phyloP scores from a whole-genome alignment of 1,140 invertebrate species.

The Berghia stephanieae region DNA sequence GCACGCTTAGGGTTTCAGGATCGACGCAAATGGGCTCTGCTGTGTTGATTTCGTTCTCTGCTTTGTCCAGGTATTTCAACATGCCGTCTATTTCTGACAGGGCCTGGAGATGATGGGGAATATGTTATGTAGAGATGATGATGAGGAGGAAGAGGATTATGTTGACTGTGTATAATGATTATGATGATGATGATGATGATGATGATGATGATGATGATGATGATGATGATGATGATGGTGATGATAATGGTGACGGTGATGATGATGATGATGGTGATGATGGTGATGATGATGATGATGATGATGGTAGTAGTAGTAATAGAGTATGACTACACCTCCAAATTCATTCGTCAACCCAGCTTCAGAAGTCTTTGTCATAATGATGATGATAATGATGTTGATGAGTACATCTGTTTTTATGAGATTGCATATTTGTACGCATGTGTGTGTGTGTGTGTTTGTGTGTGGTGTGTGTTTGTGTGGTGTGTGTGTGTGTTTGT shows the following conservation, averaged over 20 bases:
- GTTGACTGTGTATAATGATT: too few species aligned
- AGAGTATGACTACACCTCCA: too few species aligned
- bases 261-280: neutral
- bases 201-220: constrained; percentile 16
- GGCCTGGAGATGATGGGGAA: constrained; percentile 45
- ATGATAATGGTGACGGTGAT: neutral
- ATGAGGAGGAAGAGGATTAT: neutral
- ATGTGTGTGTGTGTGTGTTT: too few species aligned
- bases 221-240: constrained; percentile 15
- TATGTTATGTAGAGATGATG: neutral
- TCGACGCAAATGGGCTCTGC: constrained; percentile 91
- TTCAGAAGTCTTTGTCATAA: neutral
- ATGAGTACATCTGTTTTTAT: too few species aligned
- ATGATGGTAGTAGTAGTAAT: neutral
- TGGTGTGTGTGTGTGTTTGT: too few species aligned
- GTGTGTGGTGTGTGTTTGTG: too few species aligned
- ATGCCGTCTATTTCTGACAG: constrained; percentile 72
- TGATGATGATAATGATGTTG: too few species aligned
- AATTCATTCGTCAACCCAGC: too few species aligned
- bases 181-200: too few species aligned
- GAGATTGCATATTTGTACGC: too few species aligned
- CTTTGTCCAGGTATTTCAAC: constrained; percentile 87
- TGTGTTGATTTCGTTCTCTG: constrained; percentile 86
- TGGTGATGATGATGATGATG: neutral
- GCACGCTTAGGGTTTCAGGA: constrained; percentile 86